Percentiles rank a stretch among this genome's conserved stretches.
Conservation (phyloP, 2,888 invertebrate genomes). For the Argyresthia albistria region DNA sequence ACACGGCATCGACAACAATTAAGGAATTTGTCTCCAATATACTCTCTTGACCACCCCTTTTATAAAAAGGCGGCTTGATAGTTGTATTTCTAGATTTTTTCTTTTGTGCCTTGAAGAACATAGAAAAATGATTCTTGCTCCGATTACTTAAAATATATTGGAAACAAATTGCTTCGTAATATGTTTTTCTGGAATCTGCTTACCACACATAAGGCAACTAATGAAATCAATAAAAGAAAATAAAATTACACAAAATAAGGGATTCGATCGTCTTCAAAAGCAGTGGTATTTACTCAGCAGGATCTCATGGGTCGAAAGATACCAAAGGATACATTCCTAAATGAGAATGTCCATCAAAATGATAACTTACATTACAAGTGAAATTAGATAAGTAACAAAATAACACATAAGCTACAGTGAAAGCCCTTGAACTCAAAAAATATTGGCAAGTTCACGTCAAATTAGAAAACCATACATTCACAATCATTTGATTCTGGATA, state of each 20-base stretch:
- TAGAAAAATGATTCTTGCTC: no score
- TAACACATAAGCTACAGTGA: conserved; percentile 58
- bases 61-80: no score
- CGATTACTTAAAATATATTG: no score
- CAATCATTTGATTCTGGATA: no score
- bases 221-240: neutral
- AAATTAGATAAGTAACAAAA: conserved; percentile 10
- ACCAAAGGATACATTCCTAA: conserved; percentile 11
- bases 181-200: neutral
- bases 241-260: neutral
- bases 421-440: conserved; percentile 40
- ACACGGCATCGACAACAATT: neutral
- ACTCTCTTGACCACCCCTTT: neutral
- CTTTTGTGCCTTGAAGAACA: no score
- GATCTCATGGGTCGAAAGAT: neutral
- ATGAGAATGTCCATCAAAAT: conserved; percentile 15
- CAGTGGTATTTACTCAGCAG: neutral
- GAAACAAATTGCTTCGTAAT: no score
- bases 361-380: no score
- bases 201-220: neutral
- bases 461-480: neutral
- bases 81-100: no score
- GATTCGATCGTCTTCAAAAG: neutral
- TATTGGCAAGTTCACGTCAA: neutral
- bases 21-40: neutral